Conservation (phyloP, 2,888 invertebrate genomes). For the Drosophila fungiperda region DNA sequence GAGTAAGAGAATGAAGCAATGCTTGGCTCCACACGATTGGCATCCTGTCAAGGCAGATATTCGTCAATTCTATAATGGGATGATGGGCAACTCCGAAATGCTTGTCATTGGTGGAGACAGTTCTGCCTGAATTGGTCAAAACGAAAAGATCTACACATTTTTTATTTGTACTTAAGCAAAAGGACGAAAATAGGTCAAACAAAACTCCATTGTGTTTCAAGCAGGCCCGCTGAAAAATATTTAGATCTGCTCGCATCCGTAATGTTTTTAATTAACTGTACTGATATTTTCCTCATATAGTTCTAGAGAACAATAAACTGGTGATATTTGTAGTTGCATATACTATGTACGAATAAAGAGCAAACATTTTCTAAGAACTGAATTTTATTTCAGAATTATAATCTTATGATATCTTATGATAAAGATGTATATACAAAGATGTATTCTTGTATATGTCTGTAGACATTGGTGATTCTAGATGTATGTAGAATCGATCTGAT, state of each 20-base stretch:
- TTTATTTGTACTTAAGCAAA: slow-evolving; percentile 52
- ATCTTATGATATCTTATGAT: not conserved
- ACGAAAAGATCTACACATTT: slow-evolving; percentile 15
- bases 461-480: not conserved
- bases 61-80: slow-evolving; percentile 83
- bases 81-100: slow-evolving; percentile 84
- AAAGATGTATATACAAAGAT: not conserved
- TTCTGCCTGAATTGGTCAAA: slow-evolving; percentile 21
- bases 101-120: slow-evolving; percentile 72
- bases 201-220: slow-evolving; percentile 57
- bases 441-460: not conserved
- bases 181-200: slow-evolving; percentile 56
- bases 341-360: slow-evolving; percentile 28
- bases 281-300: slow-evolving; percentile 75
- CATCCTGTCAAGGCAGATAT: slow-evolving; percentile 83
- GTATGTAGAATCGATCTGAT: not conserved
- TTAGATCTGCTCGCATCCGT: slow-evolving; percentile 15
- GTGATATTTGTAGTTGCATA: slow-evolving; percentile 76
- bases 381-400: not conserved
- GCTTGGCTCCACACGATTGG: slow-evolving; percentile 84
- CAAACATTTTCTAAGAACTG: slow-evolving; percentile 16
- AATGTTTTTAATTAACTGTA: slow-evolving; percentile 49
- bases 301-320: slow-evolving; percentile 73
- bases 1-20: slow-evolving; percentile 79
- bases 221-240: slow-evolving; percentile 12